Conservation (phyloP, 2,888 invertebrate genomes). For the Tipula helvola region DNA sequence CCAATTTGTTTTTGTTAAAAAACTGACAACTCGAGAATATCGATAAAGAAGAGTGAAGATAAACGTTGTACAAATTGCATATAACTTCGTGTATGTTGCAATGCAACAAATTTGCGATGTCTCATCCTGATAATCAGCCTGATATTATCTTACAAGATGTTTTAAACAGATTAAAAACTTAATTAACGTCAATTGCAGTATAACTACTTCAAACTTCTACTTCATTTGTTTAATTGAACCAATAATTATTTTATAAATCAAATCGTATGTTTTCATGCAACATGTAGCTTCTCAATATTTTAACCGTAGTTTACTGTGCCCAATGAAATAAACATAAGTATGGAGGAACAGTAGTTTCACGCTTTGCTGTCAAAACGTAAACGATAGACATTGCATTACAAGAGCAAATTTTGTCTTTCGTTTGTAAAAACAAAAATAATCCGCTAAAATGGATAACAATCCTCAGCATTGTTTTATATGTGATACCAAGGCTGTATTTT, state of each 20-base stretch:
- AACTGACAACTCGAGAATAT: background rate
- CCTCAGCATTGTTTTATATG: slow-evolving; percentile 16
- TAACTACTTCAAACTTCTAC: too few species aligned
- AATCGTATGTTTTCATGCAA: too few species aligned
- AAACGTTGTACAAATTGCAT: background rate
- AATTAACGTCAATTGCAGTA: too few species aligned
- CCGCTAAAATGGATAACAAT: background rate
- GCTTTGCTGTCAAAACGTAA: background rate
- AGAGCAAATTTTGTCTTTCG: background rate
- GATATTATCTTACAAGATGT: too few species aligned
- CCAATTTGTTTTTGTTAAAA: background rate
- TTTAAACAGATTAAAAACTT: too few species aligned
- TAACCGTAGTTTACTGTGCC: background rate
- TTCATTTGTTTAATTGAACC: too few species aligned
- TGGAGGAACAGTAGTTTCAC: background rate
- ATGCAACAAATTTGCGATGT: background rate
- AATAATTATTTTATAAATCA: too few species aligned
- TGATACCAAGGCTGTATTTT: slow-evolving; percentile 8
- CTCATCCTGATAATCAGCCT: too few species aligned
- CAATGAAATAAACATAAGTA: background rate
- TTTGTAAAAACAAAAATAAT: background rate
- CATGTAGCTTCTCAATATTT: background rate
- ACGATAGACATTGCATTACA: background rate
- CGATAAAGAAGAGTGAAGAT: background rate
- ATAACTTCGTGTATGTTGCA: background rate